Conservation (phyloP, 2,888 invertebrate genomes). For the Scaptomyza polygonia region DNA sequence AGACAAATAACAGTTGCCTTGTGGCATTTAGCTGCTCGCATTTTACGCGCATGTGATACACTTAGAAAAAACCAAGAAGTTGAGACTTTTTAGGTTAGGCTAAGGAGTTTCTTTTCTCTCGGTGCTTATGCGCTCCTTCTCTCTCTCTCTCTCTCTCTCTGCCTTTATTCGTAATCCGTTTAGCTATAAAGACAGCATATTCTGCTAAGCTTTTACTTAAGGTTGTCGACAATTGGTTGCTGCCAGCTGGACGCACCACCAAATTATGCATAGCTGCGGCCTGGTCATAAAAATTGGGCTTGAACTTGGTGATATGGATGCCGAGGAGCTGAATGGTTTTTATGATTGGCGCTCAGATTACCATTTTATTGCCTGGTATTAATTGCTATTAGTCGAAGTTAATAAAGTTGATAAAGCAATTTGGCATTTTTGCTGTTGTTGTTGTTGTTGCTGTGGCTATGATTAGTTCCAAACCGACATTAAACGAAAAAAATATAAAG, state of each 20-base stretch:
- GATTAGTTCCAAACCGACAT: constrained; percentile 64
- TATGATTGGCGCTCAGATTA: constrained; percentile 75
- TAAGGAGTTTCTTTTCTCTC: background rate
- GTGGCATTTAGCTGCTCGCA: constrained; percentile 72
- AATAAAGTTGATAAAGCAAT: constrained; percentile 81
- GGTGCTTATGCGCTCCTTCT: too few relatives aligned
- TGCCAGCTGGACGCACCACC: constrained; percentile 27
- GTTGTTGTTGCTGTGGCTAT: constrained; percentile 55
- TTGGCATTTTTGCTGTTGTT: constrained; percentile 68
- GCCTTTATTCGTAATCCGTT: constrained; percentile 55
- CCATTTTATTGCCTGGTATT: constrained; percentile 79
- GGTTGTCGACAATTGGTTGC: constrained; percentile 77
- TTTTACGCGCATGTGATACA: constrained; percentile 43
- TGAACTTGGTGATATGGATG: constrained; percentile 52
- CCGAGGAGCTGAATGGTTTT: constrained; percentile 48
- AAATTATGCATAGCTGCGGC: constrained; percentile 62
- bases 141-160: too few relatives aligned
- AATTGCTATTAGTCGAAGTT: constrained; percentile 81
- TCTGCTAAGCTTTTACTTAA: constrained; percentile 77
- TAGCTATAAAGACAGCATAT: constrained; percentile 75
- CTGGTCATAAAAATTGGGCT: constrained; percentile 55
- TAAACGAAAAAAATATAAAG: constrained; percentile 46
- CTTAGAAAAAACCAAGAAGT: background rate
- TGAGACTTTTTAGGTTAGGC: too few relatives aligned
- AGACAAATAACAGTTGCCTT: constrained; percentile 80